Percentiles rank a stretch among this genome's conserved stretches.
Evolutionary conservation across 2,888 invertebrate species (phyloP).

Genomic region (Cylindroiulus punctatus): DNA sequence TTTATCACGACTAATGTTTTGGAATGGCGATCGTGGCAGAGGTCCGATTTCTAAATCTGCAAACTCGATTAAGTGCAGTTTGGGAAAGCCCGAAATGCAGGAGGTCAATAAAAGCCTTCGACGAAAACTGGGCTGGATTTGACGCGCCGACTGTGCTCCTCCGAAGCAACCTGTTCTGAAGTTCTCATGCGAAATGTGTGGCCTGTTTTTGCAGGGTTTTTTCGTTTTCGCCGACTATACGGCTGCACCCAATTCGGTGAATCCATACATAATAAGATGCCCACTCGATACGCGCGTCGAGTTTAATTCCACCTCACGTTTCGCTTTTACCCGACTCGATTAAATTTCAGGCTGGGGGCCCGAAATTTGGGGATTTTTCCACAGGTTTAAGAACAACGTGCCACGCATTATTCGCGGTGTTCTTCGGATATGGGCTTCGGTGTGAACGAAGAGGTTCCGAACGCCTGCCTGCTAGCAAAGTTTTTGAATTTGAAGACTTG

Average conservation of each 20-base stretch:
- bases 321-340: slow-evolving; percentile 16
- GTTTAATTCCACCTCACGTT: slow-evolving; percentile 42
- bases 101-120: too few species aligned
- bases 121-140: too few species aligned
- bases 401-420: background rate
- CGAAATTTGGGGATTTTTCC: background rate
- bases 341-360: background rate
- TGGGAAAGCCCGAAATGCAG: background rate
- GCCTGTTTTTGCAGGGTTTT: background rate
- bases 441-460: too few species aligned
- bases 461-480: too few species aligned
- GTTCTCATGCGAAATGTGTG: background rate
- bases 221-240: background rate
- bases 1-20: slow-evolving; percentile 4
- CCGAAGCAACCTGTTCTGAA: background rate
- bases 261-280: slow-evolving; percentile 38
- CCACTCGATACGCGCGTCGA: background rate
- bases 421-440: too few species aligned
- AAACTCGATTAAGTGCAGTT: background rate
- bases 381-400: background rate
- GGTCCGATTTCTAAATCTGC: background rate
- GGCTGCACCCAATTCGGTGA: slow-evolving; percentile 23
- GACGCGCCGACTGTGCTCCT: too few species aligned
- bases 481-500: too few species aligned
- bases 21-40: background rate